Evolutionary conservation across 2,113 vertebrate genomes (phyloP).

Genomic region (Eonycteris spelaea): DNA sequence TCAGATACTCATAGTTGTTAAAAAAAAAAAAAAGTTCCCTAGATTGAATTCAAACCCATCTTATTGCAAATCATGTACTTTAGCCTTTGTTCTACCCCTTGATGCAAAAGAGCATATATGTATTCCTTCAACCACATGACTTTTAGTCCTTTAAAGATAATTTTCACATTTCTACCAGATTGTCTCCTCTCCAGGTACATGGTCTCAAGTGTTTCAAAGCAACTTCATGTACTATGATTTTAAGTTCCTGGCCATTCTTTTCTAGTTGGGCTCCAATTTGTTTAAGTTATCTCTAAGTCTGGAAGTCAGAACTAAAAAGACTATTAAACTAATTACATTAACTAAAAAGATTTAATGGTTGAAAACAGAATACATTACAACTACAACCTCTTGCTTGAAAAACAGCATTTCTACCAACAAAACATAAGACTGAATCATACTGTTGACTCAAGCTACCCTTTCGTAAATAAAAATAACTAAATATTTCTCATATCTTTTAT

Average conservation of each 20-base stretch:
- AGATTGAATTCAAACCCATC: neutral
- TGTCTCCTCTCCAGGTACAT: neutral
- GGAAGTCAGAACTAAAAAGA: neutral
- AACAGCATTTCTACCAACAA: neutral
- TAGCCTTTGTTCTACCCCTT: neutral
- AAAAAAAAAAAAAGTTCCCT: neutral
- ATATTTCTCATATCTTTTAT: neutral
- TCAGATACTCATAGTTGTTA: neutral
- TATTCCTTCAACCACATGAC: neutral
- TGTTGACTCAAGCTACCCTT: neutral
- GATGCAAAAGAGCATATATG: neutral
- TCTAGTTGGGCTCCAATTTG: neutral
- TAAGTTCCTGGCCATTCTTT: neutral
- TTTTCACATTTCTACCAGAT: neutral
- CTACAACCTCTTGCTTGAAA: neutral
- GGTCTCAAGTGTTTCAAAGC: neutral
- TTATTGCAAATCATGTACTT: neutral
- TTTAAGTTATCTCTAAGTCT: slow-evolving; percentile 2
- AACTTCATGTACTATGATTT: neutral
- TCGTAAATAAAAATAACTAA: neutral
- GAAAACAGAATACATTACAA: neutral
- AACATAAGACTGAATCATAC: neutral
- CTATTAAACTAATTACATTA: neutral
- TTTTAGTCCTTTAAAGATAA: neutral
- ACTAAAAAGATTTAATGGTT: neutral